These are phyloP conservation scores for Hypercompe scribonia DNA, from an alignment of 2,888 invertebrate genomes.

Conservation along the genomic window DNA sequence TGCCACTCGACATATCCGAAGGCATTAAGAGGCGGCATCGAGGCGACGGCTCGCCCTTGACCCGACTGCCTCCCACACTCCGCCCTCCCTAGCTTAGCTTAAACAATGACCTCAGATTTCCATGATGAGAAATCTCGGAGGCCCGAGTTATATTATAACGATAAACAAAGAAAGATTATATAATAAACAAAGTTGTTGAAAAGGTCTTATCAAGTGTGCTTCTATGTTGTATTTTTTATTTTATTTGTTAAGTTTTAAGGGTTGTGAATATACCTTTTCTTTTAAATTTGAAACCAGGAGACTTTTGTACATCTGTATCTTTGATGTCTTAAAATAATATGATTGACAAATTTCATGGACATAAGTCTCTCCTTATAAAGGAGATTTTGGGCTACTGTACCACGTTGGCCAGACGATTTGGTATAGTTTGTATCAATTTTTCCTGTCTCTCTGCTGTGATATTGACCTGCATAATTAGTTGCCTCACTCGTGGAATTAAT, in stretches of 20 bases:
- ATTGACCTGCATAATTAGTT: too few species aligned
- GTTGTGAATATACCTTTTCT: not conserved
- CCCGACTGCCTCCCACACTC: slow-evolving; percentile 38
- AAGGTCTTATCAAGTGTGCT: not conserved
- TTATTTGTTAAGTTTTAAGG: not conserved
- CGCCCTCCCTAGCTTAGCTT: slow-evolving; percentile 28
- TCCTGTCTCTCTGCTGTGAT: too few species aligned
- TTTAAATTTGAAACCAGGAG: not conserved
- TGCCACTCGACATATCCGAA: slow-evolving; percentile 41
- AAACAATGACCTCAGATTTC: slow-evolving; percentile 64
- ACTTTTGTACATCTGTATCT: slow-evolving; percentile 3
- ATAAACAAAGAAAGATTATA: slow-evolving; percentile 6
- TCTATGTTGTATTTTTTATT: not conserved
- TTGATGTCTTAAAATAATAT: too few species aligned
- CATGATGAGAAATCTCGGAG: slow-evolving; percentile 41
- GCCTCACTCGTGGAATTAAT: too few species aligned
- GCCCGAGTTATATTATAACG: slow-evolving; percentile 21
- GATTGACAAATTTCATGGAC: too few species aligned
- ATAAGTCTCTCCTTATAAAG: too few species aligned
- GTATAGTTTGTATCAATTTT: too few species aligned
- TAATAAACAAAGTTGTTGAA: slow-evolving; percentile 6
- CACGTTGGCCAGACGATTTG: too few species aligned
- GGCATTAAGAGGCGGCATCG: slow-evolving; percentile 56
- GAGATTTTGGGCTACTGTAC: too few species aligned
- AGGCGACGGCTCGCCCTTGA: slow-evolving; percentile 62